phyloP scores from a whole-genome alignment of 1,140 invertebrate species.

The Lucilia cuprina region DNA sequence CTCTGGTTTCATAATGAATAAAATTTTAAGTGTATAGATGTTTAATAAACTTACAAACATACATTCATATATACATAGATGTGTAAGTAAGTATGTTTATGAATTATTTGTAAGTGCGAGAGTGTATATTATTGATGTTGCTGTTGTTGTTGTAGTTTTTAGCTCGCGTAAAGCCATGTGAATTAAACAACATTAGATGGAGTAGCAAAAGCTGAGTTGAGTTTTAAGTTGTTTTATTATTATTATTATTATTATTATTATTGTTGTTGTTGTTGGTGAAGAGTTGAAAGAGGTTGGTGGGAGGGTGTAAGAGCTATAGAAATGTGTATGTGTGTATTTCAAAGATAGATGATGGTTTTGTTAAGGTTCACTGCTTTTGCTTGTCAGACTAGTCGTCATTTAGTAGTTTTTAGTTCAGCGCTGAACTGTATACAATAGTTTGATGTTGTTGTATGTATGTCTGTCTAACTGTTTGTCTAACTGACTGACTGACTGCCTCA shows the following conservation, averaged over 20 bases:
- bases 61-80: background rate
- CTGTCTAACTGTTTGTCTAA: background rate
- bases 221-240: background rate
- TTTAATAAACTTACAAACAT: no score
- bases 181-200: background rate
- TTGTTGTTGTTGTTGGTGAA: no score
- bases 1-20: background rate
- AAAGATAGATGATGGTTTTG: background rate
- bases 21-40: background rate
- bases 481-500: background rate
- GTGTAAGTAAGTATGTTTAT: background rate
- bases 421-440: background rate
- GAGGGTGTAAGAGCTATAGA: background rate
- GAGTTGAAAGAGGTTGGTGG: background rate
- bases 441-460: background rate
- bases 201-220: background rate
- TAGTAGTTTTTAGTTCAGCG: background rate
- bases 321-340: background rate
- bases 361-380: conserved; percentile 10
- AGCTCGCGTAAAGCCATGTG: conserved; percentile 1
- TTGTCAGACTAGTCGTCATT: conserved; percentile 17
- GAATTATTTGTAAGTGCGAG: background rate
- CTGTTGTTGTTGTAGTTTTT: background rate
- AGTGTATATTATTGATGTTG: background rate
- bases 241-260: no score